phyloP scores from a whole-genome alignment of 2,888 invertebrate genomes.

The Lottia scabra region DNA sequence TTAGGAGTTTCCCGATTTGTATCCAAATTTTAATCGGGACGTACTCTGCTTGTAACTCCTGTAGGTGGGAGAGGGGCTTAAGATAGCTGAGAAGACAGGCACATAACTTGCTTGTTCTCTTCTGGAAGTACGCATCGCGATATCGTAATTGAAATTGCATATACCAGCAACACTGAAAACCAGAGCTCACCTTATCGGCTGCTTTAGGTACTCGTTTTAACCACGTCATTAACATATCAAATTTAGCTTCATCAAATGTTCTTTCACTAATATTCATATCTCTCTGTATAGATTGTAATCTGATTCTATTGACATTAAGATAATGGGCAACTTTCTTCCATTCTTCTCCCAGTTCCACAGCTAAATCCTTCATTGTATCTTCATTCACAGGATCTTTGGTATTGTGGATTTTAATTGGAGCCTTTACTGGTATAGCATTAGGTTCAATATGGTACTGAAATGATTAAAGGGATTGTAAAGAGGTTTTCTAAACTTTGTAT shows the following conservation, averaged over 20 bases:
- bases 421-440: slow-evolving; percentile 38
- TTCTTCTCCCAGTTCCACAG: slow-evolving; percentile 60
- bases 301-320: slow-evolving; percentile 53
- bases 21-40: too few relatives aligned
- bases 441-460: slow-evolving; percentile 53
- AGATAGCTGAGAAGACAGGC: too few relatives aligned
- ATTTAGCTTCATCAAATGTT: slow-evolving; percentile 49
- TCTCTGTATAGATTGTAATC: slow-evolving; percentile 49
- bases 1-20: too few relatives aligned
- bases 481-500: too few relatives aligned
- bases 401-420: slow-evolving; percentile 50
- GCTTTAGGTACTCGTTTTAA: slow-evolving; percentile 58
- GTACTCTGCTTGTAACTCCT: too few relatives aligned
- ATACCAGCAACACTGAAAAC: too few relatives aligned
- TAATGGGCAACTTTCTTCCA: slow-evolving; percentile 56
- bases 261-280: slow-evolving; percentile 36
- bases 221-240: slow-evolving; percentile 65
- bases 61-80: too few relatives aligned
- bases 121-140: too few relatives aligned
- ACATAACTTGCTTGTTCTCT: too few relatives aligned
- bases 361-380: slow-evolving; percentile 46
- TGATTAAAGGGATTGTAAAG: not conserved
- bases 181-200: slow-evolving; percentile 53
- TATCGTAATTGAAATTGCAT: too few relatives aligned
- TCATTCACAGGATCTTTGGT: slow-evolving; percentile 50